Evolutionary conservation across 2,888 invertebrate species (phyloP), one percentile per base, ranked within the genome.

Genomic region (Euplagia quadripunctaria): DNA sequence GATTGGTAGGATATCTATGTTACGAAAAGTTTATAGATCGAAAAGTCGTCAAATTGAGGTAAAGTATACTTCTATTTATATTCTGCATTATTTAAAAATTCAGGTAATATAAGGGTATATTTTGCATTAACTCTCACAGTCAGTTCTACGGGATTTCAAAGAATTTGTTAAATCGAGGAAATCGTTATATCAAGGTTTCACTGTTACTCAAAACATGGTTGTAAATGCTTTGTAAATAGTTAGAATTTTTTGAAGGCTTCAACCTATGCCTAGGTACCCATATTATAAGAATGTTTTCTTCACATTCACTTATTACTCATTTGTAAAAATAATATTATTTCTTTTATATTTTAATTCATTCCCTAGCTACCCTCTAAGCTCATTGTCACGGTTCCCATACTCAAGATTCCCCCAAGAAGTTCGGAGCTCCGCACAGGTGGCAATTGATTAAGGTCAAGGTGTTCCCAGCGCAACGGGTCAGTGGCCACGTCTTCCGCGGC

Each of bases 381-480:
- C 87, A 83, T 83, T 85, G 76, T 68, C 74, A 85, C 76, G 76
- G 87, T 95, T 95, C 95, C 92, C 95, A 95, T 95, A 93, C 92
- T 94, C 92, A 93, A 91, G 92, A 94, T 92, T 91, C 93, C 91
- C 69, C 87, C 81, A 89, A 91, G 92, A 84, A 90, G 85, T 55
- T 63, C 58, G 41, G 63, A 66, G 89, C 92, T 92, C 88, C 81
- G 86, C 88, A 93, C 95, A 95, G 95, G 95, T 95, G 95, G 83
- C 84, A 81, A 78, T 84, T 89, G 92, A 93, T 93, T 92, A 95
- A 95, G 95, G 95, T 94, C 93, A 94, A 92, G 92, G 86, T 89
- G 90, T 94, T 94, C 95, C 91, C 95, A 95, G 81, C 88, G 93
- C 86, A 86, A 92, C 90, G 94, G 94, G 92, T 91, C 94, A 91